Evolutionary conservation across 1,140 invertebrate species (phyloP).

Genomic region (Aphelenchoides avenae): DNA sequence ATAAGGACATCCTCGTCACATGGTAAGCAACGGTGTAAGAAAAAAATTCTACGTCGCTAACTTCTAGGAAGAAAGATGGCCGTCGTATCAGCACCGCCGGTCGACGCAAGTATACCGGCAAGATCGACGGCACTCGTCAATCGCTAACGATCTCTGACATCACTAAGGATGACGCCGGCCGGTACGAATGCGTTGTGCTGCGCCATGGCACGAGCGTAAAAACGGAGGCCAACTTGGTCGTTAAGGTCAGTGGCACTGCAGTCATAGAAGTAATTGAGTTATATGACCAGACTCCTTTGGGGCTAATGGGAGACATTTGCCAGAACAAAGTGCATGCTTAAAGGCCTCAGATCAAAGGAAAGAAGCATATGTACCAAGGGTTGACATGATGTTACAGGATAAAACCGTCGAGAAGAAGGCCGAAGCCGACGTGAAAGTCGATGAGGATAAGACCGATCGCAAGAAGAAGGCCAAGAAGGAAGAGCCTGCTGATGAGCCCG

Average conservation of each 20-base stretch:
- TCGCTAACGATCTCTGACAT: not conserved
- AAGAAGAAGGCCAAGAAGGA: not conserved
- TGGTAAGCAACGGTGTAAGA: too few species aligned
- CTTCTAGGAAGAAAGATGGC: conserved; percentile 17
- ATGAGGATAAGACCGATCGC: conserved; percentile 1
- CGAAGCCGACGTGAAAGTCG: not conserved
- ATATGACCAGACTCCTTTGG: too few species aligned
- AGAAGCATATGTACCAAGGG: too few species aligned
- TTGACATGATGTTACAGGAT: too few species aligned
- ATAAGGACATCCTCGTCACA: too few species aligned
- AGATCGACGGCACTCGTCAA: conserved; percentile 1
- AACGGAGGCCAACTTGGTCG: conserved; percentile 11
- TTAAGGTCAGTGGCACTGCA: too few species aligned
- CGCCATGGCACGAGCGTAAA: not conserved
- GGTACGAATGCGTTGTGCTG: conserved; percentile 8
- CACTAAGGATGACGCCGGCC: not conserved
- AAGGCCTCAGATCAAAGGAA: conserved; percentile 4
- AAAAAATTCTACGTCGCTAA: too few species aligned
- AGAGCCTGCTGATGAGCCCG: too few species aligned
- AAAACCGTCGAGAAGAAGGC: too few species aligned
- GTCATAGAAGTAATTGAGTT: too few species aligned
- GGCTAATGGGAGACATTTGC: too few species aligned
- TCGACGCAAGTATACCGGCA: conserved; percentile 7
- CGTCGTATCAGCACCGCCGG: conserved; percentile 14
- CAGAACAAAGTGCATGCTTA: too few species aligned